Base-by-base conservation (phyloP, 2,113 vertebrate genomes). In the Hymenochirus boettgeri region DNA sequence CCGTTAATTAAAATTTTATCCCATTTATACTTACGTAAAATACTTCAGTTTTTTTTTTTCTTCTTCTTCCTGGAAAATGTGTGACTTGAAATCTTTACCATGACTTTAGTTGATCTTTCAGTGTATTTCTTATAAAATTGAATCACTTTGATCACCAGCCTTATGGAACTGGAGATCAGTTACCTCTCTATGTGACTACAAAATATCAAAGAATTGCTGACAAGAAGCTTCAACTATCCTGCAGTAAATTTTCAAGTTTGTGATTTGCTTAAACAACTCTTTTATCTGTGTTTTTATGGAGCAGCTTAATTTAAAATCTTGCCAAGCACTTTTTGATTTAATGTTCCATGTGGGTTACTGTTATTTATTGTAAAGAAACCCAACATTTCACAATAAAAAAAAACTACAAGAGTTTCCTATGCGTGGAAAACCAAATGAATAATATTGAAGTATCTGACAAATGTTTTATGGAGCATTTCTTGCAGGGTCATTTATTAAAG, bases 361-460 rank as follows among this genome's bases (percentile, higher is more conserved):
- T 39, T 58, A 58, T 7, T 27, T 39, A 37, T 47, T 56, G 42
- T 47, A 27, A 66, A 66, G 31, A 58, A 58, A 50, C 27, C 23
- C 17, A 22, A 57, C 3, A 51, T 48, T 58, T 58, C 62, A 19
- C 55, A 19, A 35, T 25, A 48, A 26, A 25, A 31, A 56, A 25
- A 46, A 58, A 39, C 58, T 33, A 39, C 37, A 50, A 50, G 27
- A 31, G 10, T 33, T 57, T 65, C 35, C 33, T 65, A 57, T 65
- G 35, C 22, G 27, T 51, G 45, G n/a, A 45, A 66, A 3, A 39
- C 4, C 33, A 58, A 58, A 58, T 66, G 46, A 66, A 58, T 58
- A 51, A 66, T 66, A 39, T 11, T 6, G 12, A 23, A 19, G 13
- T 23, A 9, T 66, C 27, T 66, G 63, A 66, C 63, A 66, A 46